These are phyloP conservation scores for Taurulus bubalis DNA, from an alignment of 2,113 vertebrate genomes.

Conservation along the genomic window DNA sequence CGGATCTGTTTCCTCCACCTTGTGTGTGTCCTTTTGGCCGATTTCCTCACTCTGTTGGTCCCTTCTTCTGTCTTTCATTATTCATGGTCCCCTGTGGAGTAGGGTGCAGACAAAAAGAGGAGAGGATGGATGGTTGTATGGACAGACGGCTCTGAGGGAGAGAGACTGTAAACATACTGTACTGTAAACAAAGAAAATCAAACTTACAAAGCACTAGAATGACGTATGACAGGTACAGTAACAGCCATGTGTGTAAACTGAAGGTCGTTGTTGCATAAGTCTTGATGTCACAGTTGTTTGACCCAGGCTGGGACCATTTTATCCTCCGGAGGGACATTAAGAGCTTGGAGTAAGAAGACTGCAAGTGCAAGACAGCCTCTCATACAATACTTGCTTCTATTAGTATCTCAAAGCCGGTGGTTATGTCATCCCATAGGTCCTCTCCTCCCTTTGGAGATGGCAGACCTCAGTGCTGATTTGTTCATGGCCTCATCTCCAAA, in stretches of 20 bases:
- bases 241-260: slow-evolving; percentile 12
- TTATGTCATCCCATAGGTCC: not conserved
- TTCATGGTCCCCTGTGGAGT: slow-evolving; percentile 58
- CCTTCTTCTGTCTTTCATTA: slow-evolving; percentile 57
- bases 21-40: slow-evolving; percentile 39
- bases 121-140: slow-evolving; percentile 41
- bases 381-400: not conserved
- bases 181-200: not conserved
- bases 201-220: not conserved
- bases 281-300: slow-evolving; percentile 36
- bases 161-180: not conserved
- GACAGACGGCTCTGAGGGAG: slow-evolving; percentile 43
- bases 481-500: not conserved
- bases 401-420: not conserved
- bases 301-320: slow-evolving; percentile 4
- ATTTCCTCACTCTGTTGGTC: slow-evolving; percentile 12
- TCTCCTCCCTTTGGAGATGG: not conserved
- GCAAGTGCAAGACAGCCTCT: not conserved
- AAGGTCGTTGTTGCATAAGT: slow-evolving; percentile 33
- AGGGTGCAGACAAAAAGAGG: slow-evolving; percentile 37
- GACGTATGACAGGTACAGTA: not conserved
- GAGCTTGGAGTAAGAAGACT: slow-evolving; percentile 4
- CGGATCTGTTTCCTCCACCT: slow-evolving; percentile 26
- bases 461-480: not conserved
- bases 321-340: slow-evolving; percentile 30